Base-by-base conservation (phyloP, 2,888 invertebrate species). In the Acleris holmiana region DNA sequence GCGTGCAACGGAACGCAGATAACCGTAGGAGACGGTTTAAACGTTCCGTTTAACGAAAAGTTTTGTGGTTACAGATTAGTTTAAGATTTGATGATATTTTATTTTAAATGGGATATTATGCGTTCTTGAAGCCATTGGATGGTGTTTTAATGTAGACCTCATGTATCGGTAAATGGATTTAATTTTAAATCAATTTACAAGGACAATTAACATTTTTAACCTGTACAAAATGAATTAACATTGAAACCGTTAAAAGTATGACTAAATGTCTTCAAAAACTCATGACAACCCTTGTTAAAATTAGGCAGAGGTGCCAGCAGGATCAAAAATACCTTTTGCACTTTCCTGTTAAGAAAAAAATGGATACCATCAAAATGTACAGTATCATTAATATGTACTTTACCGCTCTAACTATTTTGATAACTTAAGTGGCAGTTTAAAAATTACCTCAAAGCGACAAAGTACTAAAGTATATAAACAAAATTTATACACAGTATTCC, bases 1-100 rank as follows among this genome's bases (percentile, higher is more conserved):
- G 54, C 44, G 65, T 55, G 59, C 4, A 65, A 60, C 55, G 65
- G 50, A 65, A 60, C 60, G 54, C 19, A 18, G 8, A 15, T 47
- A 15, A 1, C 46, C 18, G 8, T 25, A 8, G 19, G 29, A 57
- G 47, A 55, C 18, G 18, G 29, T 6, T 44, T 0, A 15, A 17
- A 17, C 23, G 55, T 46, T 56, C 15, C 55, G 55, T 56, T 56
- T 25, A 23, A 56, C 18, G 46, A 23, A 56, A 25, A 46, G 25
- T 46, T 17, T 46, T 8, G 17, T 10, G 23, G 4, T 13, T 54
- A 41, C 23, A 7, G n/a, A 53, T 21, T 10, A 35, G 17, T 15
- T 40, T 25, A 53, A 2, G 23, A 17, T 17, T 25, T 40, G 19
- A 35, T 35, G 35, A 13, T 8, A 35, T 35, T 35, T 35, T 35